Evolutionary conservation across 1,140 invertebrate species (phyloP), one percentile per base, ranked within the genome.

Genomic region (Penaeus chinensis): DNA sequence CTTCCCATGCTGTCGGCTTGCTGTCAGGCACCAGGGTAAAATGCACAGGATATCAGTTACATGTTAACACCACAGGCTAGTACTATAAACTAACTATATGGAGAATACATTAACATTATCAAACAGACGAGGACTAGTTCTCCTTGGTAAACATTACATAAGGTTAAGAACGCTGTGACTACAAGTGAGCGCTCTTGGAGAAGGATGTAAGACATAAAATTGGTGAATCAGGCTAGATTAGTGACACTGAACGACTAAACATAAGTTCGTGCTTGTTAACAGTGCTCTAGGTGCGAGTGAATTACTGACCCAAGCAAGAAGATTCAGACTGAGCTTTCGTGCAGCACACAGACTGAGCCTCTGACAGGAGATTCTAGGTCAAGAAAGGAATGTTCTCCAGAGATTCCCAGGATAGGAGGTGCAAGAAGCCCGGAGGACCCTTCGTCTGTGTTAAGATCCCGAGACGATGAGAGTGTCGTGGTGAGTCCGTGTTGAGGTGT

Each of bases 271-370:
- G 71, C 71, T 74, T 24, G 4, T n/a, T 80, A 80, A 27, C 19
- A 24, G 78, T 60, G 24, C 24, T 24, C 54, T 54, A 54, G 54
- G 54, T 54, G 54, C 54, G 54, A 54, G 54, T 54, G 54, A 13
- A 54, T 54, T 11, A 54, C 54, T 54, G 54, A 54, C 54, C 16
- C 54, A 54, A 54, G 54, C 54, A 8, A 54, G 54, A 65, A 27
- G 60, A 82, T 22, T 83, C 71, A 83, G 66, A 83, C 82, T 65
- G 82, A 83, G 42, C 82, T 83, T 37, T 83, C 82, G 71, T 83
- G 82, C 65, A 71, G 54, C 20, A 83, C 47, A 69, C 42, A 74
- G n/a, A 83, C 65, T 71, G 82, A 83, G 11, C 82, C 69, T 83
- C 65, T 83, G 37, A 20, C 8, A 22, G 66, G 20, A 71, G 22